Evolutionary conservation across 2,888 invertebrate species (phyloP), one percentile per base, ranked within the genome.

Genomic region (Polylopha cassiicola): DNA sequence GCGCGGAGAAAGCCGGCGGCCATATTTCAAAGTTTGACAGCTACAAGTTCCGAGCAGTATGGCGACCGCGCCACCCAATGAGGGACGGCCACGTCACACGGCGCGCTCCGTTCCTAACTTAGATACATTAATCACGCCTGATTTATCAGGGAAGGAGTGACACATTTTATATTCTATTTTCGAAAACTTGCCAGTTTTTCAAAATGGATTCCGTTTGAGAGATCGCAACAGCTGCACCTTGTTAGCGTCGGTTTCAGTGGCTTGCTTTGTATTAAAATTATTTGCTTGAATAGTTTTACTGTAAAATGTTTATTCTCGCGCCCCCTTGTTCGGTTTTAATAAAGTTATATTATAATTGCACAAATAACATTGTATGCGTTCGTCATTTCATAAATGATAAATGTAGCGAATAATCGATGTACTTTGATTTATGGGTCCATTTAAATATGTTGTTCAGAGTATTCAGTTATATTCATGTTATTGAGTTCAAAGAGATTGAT

Each of bases 161-260:
- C 84, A 84, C 75, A 80, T 80, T 81, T 81, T 80, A 81, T 82
- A 77, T 78, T 82, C 84, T 84, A 84, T 84, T 84, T 82, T 81
- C 73, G 82, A 80, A 81, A 82, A 76, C 73, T 62, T 69, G 67
- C 65, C 72, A 73, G 71, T 82, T 85, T 82, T 85, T 82, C 82
- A 81, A 81, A 82, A 79, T 75, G 79, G 72, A 66, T 46, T 67
- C 64, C 65, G 69, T 54, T 63, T 74, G 76, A 78, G 65, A 76
- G 64, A 70, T 66, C 55, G 62, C 65, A 72, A 77, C 85, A 85
- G 85, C 85, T 85, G 85, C 77, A 65, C 77, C 85, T 85, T 81
- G 85, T 85, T 85, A 85, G 70, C 67, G 63, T 59, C 57, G 58
- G 61, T 73, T 75, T 70, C 70, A 72, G 66, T 56, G 58, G 65